phyloP scores from a whole-genome alignment of 2,113 vertebrate genomes.

The Canis aureus region DNA sequence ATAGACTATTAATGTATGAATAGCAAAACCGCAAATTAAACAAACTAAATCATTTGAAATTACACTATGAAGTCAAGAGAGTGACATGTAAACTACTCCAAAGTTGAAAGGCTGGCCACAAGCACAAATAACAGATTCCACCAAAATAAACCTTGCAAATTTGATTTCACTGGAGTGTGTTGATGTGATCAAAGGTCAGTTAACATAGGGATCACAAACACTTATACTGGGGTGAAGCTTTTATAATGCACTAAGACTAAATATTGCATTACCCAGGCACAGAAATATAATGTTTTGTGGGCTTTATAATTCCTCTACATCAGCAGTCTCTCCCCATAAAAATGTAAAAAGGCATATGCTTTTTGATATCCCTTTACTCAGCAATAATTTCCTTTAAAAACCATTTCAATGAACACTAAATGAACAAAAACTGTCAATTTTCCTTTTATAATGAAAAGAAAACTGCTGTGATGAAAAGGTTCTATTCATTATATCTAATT shows the following conservation, averaged over 20 bases:
- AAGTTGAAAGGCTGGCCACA: conserved; percentile 1
- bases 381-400: conserved; percentile 68
- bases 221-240: not conserved
- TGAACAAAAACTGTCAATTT: conserved; percentile 53
- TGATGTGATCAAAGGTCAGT: conserved; percentile 23
- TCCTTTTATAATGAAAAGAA: conserved; percentile 65
- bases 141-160: not conserved
- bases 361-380: conserved; percentile 54
- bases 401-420: conserved; percentile 49
- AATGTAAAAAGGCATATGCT: conserved; percentile 13
- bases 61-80: not conserved
- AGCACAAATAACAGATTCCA: not conserved
- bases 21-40: not conserved
- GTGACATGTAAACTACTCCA: not conserved
- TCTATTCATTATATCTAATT: conserved; percentile 75
- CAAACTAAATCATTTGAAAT: not conserved
- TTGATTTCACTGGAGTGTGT: not conserved
- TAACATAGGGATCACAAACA: not conserved
- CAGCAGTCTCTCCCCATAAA: not conserved
- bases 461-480: conserved; percentile 59
- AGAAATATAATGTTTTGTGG: not conserved
- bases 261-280: not conserved
- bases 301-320: conserved; percentile 16
- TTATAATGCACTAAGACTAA: conserved; percentile 25
- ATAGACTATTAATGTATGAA: not conserved